These are phyloP conservation scores for Psephotus haematonotus DNA, from an alignment of 2,113 vertebrate genomes.

Conservation along the genomic window DNA sequence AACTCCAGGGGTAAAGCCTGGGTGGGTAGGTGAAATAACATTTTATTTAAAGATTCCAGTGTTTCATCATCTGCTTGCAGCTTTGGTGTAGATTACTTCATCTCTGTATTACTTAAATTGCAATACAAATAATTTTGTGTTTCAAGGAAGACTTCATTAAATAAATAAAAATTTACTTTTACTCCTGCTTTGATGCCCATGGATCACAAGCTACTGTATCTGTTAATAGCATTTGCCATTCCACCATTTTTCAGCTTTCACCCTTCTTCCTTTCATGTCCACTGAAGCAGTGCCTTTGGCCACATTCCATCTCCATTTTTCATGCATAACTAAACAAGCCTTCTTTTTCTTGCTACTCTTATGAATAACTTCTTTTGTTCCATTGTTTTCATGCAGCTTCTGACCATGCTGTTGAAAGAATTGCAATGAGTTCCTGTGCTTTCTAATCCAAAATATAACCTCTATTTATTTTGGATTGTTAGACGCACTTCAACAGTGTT, in stretches of 20 bases:
- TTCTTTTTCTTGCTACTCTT: neutral
- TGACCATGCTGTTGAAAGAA: neutral
- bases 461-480: neutral
- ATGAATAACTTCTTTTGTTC: neutral
- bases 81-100: neutral
- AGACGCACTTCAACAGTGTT: neutral
- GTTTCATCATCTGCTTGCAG: neutral
- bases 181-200: neutral
- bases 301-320: neutral
- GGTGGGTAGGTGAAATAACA: neutral
- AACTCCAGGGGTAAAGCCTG: neutral
- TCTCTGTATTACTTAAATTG: neutral
- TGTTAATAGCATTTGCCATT: neutral
- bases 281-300: neutral
- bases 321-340: neutral
- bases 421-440: neutral
- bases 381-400: neutral
- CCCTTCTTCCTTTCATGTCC: neutral
- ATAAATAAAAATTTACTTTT: neutral
- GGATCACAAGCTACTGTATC: neutral
- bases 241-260: neutral
- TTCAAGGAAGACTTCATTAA: neutral
- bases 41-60: neutral
- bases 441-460: neutral
- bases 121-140: neutral